Evolutionary conservation across 2,888 invertebrate species (phyloP).

Genomic region (Octonoba sinensis): DNA sequence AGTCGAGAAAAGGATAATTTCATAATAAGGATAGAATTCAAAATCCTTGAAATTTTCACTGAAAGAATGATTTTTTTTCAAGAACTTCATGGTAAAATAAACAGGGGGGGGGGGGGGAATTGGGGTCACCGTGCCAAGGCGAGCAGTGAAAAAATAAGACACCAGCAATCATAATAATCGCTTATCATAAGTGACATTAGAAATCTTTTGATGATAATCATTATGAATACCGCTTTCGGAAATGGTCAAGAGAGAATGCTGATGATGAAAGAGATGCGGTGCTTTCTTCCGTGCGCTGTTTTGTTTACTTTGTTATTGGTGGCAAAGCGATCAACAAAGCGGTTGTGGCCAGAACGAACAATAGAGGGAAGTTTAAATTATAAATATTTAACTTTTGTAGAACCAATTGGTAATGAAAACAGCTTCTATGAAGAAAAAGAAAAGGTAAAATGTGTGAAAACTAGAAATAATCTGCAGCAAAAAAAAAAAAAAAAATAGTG

Average conservation of each 20-base stretch:
- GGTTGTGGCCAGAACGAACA: too few relatives aligned
- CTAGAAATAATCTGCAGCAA: too few relatives aligned
- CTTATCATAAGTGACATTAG: slow-evolving; percentile 40
- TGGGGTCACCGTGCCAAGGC: slow-evolving; percentile 49
- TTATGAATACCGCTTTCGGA: slow-evolving; percentile 34
- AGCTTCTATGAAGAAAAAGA: too few relatives aligned
- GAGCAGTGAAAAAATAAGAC: slow-evolving; percentile 21
- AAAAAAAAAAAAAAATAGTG: too few relatives aligned
- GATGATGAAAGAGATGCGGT: neutral
- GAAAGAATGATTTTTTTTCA: neutral
- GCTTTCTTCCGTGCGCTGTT: neutral
- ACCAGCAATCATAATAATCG: slow-evolving; percentile 39
- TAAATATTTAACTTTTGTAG: too few relatives aligned
- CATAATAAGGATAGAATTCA: neutral
- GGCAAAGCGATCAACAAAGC: neutral
- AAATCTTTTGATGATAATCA: slow-evolving; percentile 32
- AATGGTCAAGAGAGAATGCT: slow-evolving; percentile 1
- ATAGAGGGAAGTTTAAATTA: too few relatives aligned
- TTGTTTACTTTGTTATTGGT: neutral
- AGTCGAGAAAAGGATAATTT: too few relatives aligned
- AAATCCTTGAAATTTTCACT: slow-evolving; percentile 26
- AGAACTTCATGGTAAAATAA: slow-evolving; percentile 19
- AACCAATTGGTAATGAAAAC: too few relatives aligned
- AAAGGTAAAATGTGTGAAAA: too few relatives aligned
- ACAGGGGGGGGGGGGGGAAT: slow-evolving; percentile 18